Base-by-base conservation (phyloP, 2,113 vertebrate species). In the Misgurnus anguillicaudatus region DNA sequence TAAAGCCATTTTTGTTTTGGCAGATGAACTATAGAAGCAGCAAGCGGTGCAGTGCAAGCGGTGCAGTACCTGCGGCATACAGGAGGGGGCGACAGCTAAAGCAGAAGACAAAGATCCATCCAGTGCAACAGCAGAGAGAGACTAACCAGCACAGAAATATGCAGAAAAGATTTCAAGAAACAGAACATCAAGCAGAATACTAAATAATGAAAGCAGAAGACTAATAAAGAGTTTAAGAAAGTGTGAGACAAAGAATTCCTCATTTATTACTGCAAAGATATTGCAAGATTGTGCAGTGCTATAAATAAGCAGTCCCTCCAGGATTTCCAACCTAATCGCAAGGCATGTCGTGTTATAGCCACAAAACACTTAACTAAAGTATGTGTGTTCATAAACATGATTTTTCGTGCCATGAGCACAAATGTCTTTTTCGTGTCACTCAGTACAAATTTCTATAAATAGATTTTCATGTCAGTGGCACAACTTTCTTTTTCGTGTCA, bases 141-240 rank as follows among this genome's bases (percentile, higher is more conserved):
- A 86, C 85, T 90, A 84, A 89, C 42, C 86, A 82, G 85, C 85
- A 80, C 87, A 82, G 78, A 88, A 83, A 82, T 80, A 86, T 60
- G 42, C 47, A 86, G 55, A 47, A 24, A 17, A 62, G 85, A 53
- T 82, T 67, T 65, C 17, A 3, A 19, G 31, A 53, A 4, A 69
- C 0, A 67, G 4, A 66, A 47, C n/a, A 38, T 68, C 38, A 19
- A 78, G 45, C n/a, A 55, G 14, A 31, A 36, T 39, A 69, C 17
- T 31, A 48, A 36, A 74, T 14, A 47, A 31, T 9, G 24, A 61
- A 41, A 79, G 11, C 10, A 36, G 71, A 6, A 13, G 31, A 47
- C 14, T 45, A 48, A 58, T 16, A 48, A 57, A 45, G 21, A 8
- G 51, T n/a, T 42, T 63, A 45, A 63, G 60, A 74, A 21, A 66